A percentile compares a stretch with the other conserved stretches of the same genome.
phyloP scores from a whole-genome alignment of 2,888 invertebrate species.

The Trileptium ribeirensis region DNA sequence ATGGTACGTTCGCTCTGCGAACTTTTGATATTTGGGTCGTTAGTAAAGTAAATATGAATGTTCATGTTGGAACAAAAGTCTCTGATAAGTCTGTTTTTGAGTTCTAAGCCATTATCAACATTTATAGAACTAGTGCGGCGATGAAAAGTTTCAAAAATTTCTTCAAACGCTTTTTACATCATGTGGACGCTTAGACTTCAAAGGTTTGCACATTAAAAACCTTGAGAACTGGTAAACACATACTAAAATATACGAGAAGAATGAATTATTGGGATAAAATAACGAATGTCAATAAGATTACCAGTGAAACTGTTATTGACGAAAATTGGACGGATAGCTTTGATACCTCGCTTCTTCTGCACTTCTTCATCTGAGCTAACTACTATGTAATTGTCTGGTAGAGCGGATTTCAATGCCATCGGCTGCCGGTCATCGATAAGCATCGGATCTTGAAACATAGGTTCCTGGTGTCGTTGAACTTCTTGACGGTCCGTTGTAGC shows the following conservation, averaged over 20 bases:
- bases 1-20: neutral
- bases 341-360: neutral
- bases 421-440: too few species aligned
- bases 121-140: neutral
- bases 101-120: neutral
- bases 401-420: neutral
- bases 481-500: too few species aligned
- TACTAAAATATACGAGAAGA: neutral
- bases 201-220: neutral
- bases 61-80: neutral
- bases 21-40: constrained; percentile 13
- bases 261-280: neutral
- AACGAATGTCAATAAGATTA: neutral
- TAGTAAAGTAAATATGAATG: neutral
- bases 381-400: neutral
- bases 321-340: neutral
- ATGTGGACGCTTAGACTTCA: neutral
- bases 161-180: constrained; percentile 1
- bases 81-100: neutral
- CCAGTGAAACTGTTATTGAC: neutral
- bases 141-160: neutral
- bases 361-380: neutral
- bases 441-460: too few species aligned
- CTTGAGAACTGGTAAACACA: neutral
- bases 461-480: too few species aligned